Conservation (phyloP, 2,797 vertebrate genomes). For the Pipistrellus kuhlii region DNA sequence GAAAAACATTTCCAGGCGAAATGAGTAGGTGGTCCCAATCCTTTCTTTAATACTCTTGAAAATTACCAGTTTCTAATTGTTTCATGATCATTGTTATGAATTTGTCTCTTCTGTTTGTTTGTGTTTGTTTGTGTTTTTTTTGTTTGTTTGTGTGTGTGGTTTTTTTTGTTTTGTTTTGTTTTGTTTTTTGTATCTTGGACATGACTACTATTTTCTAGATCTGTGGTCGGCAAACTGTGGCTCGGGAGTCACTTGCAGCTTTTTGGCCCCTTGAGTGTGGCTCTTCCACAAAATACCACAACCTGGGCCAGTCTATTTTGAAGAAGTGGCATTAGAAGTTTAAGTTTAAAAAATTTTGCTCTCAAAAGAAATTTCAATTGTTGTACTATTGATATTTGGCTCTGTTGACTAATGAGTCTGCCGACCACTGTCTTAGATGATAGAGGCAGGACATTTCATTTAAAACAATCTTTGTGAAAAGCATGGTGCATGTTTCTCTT, state of each 20-base stretch:
- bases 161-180: background rate
- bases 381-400: too few relatives aligned
- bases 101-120: background rate
- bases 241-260: too few relatives aligned
- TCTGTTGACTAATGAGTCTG: too few relatives aligned
- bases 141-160: background rate
- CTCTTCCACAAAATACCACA: too few relatives aligned
- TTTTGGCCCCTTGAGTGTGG: too few relatives aligned
- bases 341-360: too few relatives aligned
- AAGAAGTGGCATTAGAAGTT: too few relatives aligned
- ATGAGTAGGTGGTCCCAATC: background rate
- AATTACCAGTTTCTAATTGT: conserved; percentile 11
- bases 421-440: background rate
- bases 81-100: background rate
- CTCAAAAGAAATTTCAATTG: too few relatives aligned
- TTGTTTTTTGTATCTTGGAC: too few relatives aligned
- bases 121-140: background rate
- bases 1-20: background rate
- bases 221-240: too few relatives aligned
- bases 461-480: conserved; percentile 26
- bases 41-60: background rate
- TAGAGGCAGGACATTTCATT: background rate
- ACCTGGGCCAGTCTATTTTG: too few relatives aligned
- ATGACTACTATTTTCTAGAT: background rate
- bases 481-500: background rate